Conservation (phyloP, 64 coral and sea anemone species). For the Montipora efflorescens region DNA sequence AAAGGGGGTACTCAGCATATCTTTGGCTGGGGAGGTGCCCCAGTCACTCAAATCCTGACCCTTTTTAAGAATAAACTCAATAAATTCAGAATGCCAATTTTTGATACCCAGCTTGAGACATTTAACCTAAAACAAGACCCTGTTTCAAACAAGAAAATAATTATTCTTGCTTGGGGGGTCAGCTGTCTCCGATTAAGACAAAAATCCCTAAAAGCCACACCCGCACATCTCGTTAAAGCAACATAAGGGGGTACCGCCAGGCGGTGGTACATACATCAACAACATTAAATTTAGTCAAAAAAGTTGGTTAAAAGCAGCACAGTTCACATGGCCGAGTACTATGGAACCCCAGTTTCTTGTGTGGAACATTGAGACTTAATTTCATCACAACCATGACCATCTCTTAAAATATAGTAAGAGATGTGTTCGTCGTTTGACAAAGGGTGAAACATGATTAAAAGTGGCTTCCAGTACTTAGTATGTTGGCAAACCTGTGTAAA, state of each 20-base stretch:
- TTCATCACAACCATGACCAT: constrained; percentile 56
- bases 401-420: constrained; percentile 53
- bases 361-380: constrained; percentile 64
- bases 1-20: background rate
- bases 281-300: background rate
- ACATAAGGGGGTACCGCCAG: background rate
- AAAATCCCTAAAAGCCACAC: background rate
- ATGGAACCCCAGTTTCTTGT: background rate
- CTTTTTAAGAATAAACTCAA: background rate
- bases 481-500: constrained; percentile 62
- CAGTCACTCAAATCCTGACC: background rate
- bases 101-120: background rate
- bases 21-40: background rate
- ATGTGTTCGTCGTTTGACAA: constrained; percentile 51
- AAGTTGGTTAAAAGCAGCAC: constrained; percentile 22
- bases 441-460: constrained; percentile 53
- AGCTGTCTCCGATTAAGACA: background rate
- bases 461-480: constrained; percentile 21
- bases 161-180: background rate
- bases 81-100: background rate
- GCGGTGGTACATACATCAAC: background rate
- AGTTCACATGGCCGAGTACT: background rate
- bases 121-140: background rate
- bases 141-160: background rate
- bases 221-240: background rate